A percentile compares a stretch with the other conserved stretches of the same genome.
Evolutionary conservation across 2,888 invertebrate genomes (phyloP).

Genomic region (Hirtodrosophila trivittata): DNA sequence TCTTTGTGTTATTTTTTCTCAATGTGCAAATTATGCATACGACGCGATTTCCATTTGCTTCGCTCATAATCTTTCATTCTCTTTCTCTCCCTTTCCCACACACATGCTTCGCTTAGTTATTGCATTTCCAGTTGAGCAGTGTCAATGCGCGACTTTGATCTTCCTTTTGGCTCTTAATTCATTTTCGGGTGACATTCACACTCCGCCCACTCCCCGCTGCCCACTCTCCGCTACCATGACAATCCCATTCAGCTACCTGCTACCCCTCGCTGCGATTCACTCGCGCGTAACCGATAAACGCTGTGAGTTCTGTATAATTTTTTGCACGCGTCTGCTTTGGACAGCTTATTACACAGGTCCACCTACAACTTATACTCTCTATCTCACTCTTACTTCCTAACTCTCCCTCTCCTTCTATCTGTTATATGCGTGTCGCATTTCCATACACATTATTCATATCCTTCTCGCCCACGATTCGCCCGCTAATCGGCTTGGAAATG

Average conservation of each 20-base stretch:
- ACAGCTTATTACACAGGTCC: slow-evolving; percentile 6
- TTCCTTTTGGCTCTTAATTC: slow-evolving; percentile 54
- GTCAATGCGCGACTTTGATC: slow-evolving; percentile 51
- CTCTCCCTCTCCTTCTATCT: slow-evolving; percentile 2
- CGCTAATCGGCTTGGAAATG: slow-evolving; percentile 46
- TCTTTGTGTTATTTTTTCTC: slow-evolving; percentile 27
- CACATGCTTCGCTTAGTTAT: slow-evolving; percentile 18
- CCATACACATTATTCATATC: slow-evolving; percentile 46
- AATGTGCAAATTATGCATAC: slow-evolving; percentile 56
- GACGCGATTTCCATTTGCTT: slow-evolving; percentile 37
- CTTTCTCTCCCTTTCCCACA: neutral
- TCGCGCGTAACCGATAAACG: slow-evolving; percentile 44
- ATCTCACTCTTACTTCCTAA: no score
- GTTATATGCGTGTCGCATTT: slow-evolving; percentile 25
- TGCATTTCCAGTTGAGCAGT: slow-evolving; percentile 40
- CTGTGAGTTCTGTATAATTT: slow-evolving; percentile 38
- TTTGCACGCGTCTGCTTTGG: slow-evolving; percentile 20
- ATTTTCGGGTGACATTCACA: slow-evolving; percentile 37
- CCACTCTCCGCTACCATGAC: no score
- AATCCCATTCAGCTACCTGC: neutral
- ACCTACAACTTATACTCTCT: no score
- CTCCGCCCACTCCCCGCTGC: neutral
- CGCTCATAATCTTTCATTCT: slow-evolving; percentile 1
- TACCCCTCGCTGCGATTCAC: slow-evolving; percentile 8
- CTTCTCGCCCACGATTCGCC: slow-evolving; percentile 30